Conservation (phyloP, 2,113 vertebrate species). For the Ptilorrhoa leucosticta region DNA sequence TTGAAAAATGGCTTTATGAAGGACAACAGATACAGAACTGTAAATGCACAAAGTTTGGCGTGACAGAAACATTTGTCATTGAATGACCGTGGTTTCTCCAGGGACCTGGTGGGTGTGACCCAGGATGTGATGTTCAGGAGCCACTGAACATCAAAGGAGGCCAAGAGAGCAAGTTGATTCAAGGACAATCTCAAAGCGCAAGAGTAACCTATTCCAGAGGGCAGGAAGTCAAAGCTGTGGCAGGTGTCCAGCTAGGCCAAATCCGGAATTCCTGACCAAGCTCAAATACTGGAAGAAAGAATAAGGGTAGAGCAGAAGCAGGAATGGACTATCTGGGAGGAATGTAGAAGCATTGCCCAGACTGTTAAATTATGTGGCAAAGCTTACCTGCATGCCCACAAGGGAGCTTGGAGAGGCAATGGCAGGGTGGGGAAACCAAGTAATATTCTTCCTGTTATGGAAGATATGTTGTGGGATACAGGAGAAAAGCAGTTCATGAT, state of each 20-base stretch:
- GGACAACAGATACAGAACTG: not conserved
- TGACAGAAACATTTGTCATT: not conserved
- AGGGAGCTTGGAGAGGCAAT: not conserved
- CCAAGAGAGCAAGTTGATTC: not conserved
- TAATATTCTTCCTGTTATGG: not conserved
- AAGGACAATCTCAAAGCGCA: not conserved
- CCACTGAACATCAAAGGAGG: not conserved
- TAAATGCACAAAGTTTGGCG: not conserved
- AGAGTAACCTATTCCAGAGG: not conserved
- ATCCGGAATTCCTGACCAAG: not conserved
- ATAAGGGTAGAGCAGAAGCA: not conserved
- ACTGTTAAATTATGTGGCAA: not conserved
- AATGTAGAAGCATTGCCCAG: not conserved
- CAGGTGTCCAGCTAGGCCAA: not conserved
- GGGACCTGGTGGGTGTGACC: not conserved
- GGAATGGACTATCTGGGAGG: not conserved
- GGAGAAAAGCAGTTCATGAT: not conserved
- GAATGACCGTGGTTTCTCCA: not conserved
- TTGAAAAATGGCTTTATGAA: not conserved
- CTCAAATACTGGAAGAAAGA: not conserved
- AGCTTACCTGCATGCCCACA: not conserved
- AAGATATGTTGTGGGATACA: not conserved
- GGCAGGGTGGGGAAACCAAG: not conserved
- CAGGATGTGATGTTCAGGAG: not conserved
- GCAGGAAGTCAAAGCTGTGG: not conserved